Base-by-base conservation (phyloP, 2,113 vertebrate species). In the Cyanocitta stelleri region DNA sequence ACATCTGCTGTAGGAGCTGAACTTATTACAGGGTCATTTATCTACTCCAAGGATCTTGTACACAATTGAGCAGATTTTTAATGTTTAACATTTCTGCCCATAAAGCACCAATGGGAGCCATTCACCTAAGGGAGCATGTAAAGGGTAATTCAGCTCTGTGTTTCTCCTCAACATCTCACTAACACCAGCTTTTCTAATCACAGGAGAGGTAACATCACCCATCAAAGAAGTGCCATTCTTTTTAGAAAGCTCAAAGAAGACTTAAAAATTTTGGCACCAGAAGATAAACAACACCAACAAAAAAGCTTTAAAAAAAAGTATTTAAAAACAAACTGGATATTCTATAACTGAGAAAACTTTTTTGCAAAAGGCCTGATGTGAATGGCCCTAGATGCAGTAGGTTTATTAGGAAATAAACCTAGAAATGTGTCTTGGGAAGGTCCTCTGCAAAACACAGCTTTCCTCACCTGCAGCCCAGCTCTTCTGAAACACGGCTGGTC, bases 1-100 rank as follows among this genome's bases (percentile, higher is more conserved):
- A 74, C 85, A 85, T 93, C 75, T 88, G 44, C 82, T 92, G 67
- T 48, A 67, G 74, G 85, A 95, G 83, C 5, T 88, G 51, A 55
- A 85, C 27, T 75, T 88, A 71, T 86, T 93, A 51, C 64, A 56
- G 59, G 63, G 83, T 64, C 93, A 90, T 93, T 96, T 97, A 96
- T 96, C 95, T 92, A 4, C 76, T 81, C 55, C 9, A 5, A 62
- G 73, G 67, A 94, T 96, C 94, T 95, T 39, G 81, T 62, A 66
- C 56, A 66, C 91, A 79, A 71, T 1, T 13, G 66, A 87, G 75
- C 33, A 87, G 83, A 72, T 92, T 94, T 92, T 94, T 97, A 95
- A 96, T 90, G 93, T 96, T 96, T 94, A 96, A 96, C 66, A 1
- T 90, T 81, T 84, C 86, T 84, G 80, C 92, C 61, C 61, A 56